Conservation (phyloP, 2,113 vertebrate species). For the Callipepla californica region DNA sequence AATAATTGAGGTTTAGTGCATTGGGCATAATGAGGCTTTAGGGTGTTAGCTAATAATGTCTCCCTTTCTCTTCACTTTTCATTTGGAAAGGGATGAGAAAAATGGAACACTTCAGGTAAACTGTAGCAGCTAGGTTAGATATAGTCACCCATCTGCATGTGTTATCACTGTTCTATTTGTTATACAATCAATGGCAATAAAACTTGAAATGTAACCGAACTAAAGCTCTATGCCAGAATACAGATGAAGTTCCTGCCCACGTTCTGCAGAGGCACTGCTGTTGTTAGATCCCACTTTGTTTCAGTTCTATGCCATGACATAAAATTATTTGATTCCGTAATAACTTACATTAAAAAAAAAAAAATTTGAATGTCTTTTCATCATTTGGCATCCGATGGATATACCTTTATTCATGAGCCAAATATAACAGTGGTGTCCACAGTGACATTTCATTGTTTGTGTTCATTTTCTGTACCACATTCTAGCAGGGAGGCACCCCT, state of each 20-base stretch:
- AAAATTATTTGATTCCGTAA: not conserved
- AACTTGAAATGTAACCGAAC: not conserved
- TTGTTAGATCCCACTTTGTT: not conserved
- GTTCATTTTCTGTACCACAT: not conserved
- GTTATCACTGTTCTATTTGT: not conserved
- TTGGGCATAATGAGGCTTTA: not conserved
- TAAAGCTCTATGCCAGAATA: not conserved
- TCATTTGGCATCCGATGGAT: not conserved
- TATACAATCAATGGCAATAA: not conserved
- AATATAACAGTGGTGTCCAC: not conserved
- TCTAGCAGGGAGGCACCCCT: not conserved
- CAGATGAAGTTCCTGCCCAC: not conserved
- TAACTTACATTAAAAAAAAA: accelerated
- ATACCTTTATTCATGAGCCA: not conserved
- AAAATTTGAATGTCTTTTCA: not conserved
- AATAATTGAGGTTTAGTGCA: not conserved
- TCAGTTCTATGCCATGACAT: not conserved
- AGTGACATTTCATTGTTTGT: not conserved
- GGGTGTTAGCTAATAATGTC: not conserved
- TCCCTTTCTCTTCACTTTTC: not conserved
- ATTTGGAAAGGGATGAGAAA: not conserved
- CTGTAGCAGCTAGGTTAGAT: not conserved
- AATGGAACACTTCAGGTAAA: not conserved
- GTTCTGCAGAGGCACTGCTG: not conserved
- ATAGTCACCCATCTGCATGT: not conserved